phyloP scores from a whole-genome alignment of 1,140 invertebrate genomes.

The Ridgeia piscesae region DNA sequence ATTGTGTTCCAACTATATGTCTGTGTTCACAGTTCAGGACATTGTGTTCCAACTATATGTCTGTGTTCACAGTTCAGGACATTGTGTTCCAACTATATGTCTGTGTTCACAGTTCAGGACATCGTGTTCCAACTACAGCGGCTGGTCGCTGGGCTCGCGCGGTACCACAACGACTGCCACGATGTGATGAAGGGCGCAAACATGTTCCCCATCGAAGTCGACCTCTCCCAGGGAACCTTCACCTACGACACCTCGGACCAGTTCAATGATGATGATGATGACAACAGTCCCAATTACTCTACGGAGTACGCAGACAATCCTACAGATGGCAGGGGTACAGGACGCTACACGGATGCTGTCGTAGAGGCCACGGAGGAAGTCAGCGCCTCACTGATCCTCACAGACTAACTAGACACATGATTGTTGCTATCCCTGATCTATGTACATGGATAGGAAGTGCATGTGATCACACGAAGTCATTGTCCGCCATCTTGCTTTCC shows the following conservation, averaged over 20 bases:
- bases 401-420: no score
- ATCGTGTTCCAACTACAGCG: constrained; percentile 82
- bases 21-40: constrained; percentile 79
- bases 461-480: no score
- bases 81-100: constrained; percentile 83
- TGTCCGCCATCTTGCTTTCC: no score
- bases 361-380: background rate
- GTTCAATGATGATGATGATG: constrained; percentile 55
- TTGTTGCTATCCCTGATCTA: no score
- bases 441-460: no score
- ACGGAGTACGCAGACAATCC: background rate
- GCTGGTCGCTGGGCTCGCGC: constrained; percentile 76
- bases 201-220: constrained; percentile 95
- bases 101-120: constrained; percentile 79
- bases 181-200: constrained; percentile 70
- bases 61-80: constrained; percentile 79
- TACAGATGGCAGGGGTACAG: background rate
- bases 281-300: constrained; percentile 18
- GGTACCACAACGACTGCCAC: constrained; percentile 69
- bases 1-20: constrained; percentile 83
- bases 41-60: constrained; percentile 83
- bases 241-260: constrained; percentile 54
- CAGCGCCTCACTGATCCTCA: background rate
- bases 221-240: constrained; percentile 87
- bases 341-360: background rate